Conservation (phyloP, 2,113 vertebrate genomes). For the Heloderma charlesbogerti region DNA sequence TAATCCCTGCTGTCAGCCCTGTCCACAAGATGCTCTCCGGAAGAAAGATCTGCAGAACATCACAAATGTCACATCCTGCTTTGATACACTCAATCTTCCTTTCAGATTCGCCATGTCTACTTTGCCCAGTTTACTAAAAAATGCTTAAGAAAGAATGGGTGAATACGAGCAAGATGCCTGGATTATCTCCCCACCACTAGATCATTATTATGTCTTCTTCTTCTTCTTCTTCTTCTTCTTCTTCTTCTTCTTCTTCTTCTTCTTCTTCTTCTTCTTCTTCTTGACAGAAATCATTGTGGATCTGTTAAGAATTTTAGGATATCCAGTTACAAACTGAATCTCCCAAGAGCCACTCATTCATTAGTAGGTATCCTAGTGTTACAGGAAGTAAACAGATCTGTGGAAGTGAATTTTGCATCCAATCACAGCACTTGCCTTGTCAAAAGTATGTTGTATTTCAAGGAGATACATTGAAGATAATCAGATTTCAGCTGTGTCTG, state of each 20-base stretch:
- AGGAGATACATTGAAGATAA: constrained; percentile 73
- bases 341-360: constrained; percentile 64
- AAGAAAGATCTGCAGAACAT: constrained; percentile 79
- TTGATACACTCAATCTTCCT: constrained; percentile 78
- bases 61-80: constrained; percentile 77
- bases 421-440: constrained; percentile 63
- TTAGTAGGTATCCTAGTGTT: constrained; percentile 72
- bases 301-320: constrained; percentile 74
- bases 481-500: constrained; percentile 70
- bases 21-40: constrained; percentile 71
- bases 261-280: constrained; percentile 16
- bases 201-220: background rate
- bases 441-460: constrained; percentile 71
- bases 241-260: no score
- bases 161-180: constrained; percentile 55
- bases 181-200: constrained; percentile 45
- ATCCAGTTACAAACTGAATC: constrained; percentile 70
- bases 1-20: constrained; percentile 80
- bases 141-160: constrained; percentile 69
- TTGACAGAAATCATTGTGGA: constrained; percentile 74
- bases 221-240: background rate
- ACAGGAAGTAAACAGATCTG: constrained; percentile 71
- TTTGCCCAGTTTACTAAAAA: constrained; percentile 69
- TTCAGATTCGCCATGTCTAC: constrained; percentile 74
- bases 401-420: constrained; percentile 69